phyloP scores from a whole-genome alignment of 1,140 invertebrate genomes.

The Whitmania pigra region DNA sequence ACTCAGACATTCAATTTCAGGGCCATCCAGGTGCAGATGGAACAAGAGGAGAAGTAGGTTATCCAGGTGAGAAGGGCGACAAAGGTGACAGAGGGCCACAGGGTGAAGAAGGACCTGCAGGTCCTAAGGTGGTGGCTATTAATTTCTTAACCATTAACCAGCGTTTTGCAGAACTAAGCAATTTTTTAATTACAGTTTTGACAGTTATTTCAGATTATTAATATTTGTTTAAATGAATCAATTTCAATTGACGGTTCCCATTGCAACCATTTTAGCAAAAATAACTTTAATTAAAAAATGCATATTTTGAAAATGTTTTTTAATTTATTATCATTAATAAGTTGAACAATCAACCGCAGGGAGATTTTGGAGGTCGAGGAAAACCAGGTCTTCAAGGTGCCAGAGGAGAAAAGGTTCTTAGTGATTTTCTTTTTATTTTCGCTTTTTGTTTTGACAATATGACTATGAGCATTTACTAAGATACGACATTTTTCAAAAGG shows the following conservation, averaged over 20 bases:
- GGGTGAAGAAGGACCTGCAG: constrained; percentile 69
- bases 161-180: not conserved
- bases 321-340: not conserved
- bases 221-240: too few species aligned
- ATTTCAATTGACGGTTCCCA: not conserved
- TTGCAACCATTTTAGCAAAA: not conserved
- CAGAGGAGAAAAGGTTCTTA: constrained; percentile 18
- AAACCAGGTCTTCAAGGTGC: constrained; percentile 3
- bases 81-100: constrained; percentile 60
- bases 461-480: too few species aligned
- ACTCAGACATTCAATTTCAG: not conserved
- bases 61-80: constrained; percentile 29
- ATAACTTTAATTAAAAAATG: too few species aligned
- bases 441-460: too few species aligned
- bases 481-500: too few species aligned
- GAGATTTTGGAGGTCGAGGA: constrained; percentile 38
- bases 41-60: constrained; percentile 15
- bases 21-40: constrained; percentile 52
- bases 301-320: not conserved
- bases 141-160: not conserved
- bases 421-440: too few species aligned
- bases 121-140: constrained; percentile 40
- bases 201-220: too few species aligned
- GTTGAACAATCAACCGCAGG: constrained; percentile 39
- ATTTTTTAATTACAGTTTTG: too few species aligned